Evolutionary conservation across 2,888 invertebrate genomes (phyloP).

Genomic region (Hofmannophila pseudospretella): DNA sequence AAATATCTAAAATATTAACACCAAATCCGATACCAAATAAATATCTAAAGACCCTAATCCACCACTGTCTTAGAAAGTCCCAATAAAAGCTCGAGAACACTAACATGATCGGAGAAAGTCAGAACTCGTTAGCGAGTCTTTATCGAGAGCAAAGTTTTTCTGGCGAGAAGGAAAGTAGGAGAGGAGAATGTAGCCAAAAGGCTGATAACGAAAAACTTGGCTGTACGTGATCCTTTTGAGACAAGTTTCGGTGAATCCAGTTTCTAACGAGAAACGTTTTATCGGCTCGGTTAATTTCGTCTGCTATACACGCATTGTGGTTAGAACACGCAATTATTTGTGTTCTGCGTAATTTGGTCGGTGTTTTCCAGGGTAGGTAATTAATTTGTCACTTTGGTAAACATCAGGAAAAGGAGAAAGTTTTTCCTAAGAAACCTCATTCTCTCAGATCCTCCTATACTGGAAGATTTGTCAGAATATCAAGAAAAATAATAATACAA

Average conservation of each 20-base stretch:
- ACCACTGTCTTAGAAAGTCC: too few species aligned
- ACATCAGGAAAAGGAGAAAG: too few species aligned
- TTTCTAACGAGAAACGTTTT: slow-evolving; percentile 18
- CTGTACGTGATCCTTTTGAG: slow-evolving; percentile 34
- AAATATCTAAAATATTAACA: too few species aligned
- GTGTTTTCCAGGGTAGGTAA: too few species aligned
- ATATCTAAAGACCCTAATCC: too few species aligned
- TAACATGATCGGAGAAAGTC: slow-evolving; percentile 15
- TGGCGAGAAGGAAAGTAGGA: slow-evolving; percentile 2
- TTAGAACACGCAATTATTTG: neutral
- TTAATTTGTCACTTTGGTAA: too few species aligned
- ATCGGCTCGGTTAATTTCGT: slow-evolving; percentile 15
- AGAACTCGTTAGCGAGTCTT: slow-evolving; percentile 35
- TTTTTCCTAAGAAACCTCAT: too few species aligned
- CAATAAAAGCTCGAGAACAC: slow-evolving; percentile 2
- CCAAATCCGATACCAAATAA: too few species aligned
- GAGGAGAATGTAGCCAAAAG: slow-evolving; percentile 27
- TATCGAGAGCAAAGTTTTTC: slow-evolving; percentile 31
- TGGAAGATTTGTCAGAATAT: too few species aligned
- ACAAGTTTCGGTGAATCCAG: slow-evolving; percentile 23
- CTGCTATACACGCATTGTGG: neutral
- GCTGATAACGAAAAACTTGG: slow-evolving; percentile 36
- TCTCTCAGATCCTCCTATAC: too few species aligned
- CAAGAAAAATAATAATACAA: too few species aligned
- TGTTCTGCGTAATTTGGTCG: too few species aligned